Evolutionary conservation across 1,140 invertebrate species (phyloP).

Genomic region (Hirudo medicinalis): DNA sequence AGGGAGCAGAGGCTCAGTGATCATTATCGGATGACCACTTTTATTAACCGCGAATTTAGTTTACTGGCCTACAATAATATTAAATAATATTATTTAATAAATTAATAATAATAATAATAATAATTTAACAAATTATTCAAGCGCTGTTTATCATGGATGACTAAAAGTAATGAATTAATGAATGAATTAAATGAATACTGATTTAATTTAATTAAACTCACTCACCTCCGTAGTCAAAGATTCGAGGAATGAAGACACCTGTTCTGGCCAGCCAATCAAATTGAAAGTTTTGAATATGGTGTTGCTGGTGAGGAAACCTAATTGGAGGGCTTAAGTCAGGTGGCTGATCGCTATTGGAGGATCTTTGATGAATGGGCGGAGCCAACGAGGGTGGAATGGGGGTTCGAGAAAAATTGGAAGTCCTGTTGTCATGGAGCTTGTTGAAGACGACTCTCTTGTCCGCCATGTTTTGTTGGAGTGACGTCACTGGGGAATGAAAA

Average conservation of each 20-base stretch:
- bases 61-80: no score
- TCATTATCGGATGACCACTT: no score
- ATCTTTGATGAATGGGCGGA: background rate
- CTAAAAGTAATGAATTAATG: no score
- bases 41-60: no score
- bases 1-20: no score
- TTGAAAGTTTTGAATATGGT: constrained; percentile 19
- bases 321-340: background rate
- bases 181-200: no score
- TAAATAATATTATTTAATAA: no score
- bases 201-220: background rate
- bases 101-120: no score
- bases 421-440: background rate
- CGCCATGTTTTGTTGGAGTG: constrained; percentile 1
- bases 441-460: background rate
- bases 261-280: constrained; percentile 21
- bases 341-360: background rate
- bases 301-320: background rate
- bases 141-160: no score
- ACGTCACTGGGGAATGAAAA: constrained; percentile 8
- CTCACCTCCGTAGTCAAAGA: constrained; percentile 17
- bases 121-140: no score
- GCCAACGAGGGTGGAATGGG: background rate
- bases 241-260: constrained; percentile 20
- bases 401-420: background rate